Conservation (phyloP, 2,888 invertebrate species). For the Rhyacophila evoluta region DNA sequence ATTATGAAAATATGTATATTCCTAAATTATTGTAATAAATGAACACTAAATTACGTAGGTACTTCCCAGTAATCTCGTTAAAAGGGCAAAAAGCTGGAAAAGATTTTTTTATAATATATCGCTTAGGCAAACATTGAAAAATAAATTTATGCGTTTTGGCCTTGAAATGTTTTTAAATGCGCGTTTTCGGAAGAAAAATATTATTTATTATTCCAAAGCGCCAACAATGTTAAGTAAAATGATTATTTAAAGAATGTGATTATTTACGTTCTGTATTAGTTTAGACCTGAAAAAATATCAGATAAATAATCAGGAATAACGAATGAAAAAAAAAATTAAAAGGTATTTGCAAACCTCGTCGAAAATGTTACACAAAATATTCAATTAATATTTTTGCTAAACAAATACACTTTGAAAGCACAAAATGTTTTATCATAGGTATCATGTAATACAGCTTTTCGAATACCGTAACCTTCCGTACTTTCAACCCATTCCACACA, state of each 20-base stretch:
- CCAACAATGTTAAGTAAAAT: neutral
- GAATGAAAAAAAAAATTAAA: too few relatives aligned
- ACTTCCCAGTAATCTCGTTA: neutral
- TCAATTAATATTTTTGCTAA: neutral
- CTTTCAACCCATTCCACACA: neutral
- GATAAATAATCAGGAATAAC: too few relatives aligned
- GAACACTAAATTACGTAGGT: too few relatives aligned
- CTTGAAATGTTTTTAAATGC: neutral
- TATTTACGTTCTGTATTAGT: too few relatives aligned
- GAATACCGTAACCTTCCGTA: neutral
- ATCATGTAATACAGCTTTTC: neutral
- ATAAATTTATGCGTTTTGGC: neutral
- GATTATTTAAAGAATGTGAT: too few relatives aligned
- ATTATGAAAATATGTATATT: too few relatives aligned
- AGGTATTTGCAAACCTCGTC: too few relatives aligned
- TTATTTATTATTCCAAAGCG: neutral
- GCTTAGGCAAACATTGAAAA: neutral
- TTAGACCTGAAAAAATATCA: too few relatives aligned
- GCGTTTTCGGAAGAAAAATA: neutral
- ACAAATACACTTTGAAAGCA: neutral
- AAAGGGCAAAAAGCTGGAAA: neutral
- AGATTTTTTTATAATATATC: neutral
- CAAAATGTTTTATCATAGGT: constrained; percentile 6
- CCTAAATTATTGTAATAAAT: too few relatives aligned
- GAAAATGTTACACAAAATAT: neutral